These are phyloP conservation scores for Ectemnius continuus DNA, from an alignment of 2,888 invertebrate species.

Conservation along the genomic window DNA sequence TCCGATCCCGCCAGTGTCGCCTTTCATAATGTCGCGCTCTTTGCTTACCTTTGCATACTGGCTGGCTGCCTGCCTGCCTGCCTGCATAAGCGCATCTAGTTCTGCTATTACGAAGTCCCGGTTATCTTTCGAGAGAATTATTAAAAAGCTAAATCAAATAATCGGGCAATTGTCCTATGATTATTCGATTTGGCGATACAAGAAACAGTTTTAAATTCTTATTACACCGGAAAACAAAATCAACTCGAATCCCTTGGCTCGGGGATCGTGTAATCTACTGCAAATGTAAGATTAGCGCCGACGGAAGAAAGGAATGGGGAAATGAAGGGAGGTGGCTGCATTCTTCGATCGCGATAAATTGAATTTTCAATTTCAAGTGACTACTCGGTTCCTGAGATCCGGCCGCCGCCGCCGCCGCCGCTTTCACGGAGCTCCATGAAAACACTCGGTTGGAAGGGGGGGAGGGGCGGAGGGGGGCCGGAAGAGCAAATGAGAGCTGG, in stretches of 20 bases:
- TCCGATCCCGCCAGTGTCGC: slow-evolving; percentile 25
- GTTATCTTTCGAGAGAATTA: not conserved
- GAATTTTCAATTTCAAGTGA: slow-evolving; percentile 10
- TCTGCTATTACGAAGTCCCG: no score
- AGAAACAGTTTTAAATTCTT: no score
- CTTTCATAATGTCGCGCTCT: slow-evolving; percentile 45
- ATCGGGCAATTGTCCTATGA: no score
- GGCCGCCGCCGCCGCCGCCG: not conserved
- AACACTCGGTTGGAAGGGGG: not conserved
- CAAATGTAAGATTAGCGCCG: not conserved
- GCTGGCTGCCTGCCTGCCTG: no score
- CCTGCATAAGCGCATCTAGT: no score
- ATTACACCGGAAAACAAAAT: no score
- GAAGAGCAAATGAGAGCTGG: slow-evolving; percentile 14
- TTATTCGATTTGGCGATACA: no score
- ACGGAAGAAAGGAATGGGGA: not conserved
- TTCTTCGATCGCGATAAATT: slow-evolving; percentile 10
- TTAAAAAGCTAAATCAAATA: not conserved
- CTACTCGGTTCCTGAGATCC: no score
- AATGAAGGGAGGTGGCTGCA: not conserved
- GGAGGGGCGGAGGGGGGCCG: not conserved
- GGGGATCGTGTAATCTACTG: no score
- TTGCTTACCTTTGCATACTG: no score
- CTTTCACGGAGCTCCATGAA: not conserved
- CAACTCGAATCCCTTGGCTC: no score